Evolutionary conservation across 2,888 invertebrate species (phyloP).

Genomic region (Neoitamus cyanurus): DNA sequence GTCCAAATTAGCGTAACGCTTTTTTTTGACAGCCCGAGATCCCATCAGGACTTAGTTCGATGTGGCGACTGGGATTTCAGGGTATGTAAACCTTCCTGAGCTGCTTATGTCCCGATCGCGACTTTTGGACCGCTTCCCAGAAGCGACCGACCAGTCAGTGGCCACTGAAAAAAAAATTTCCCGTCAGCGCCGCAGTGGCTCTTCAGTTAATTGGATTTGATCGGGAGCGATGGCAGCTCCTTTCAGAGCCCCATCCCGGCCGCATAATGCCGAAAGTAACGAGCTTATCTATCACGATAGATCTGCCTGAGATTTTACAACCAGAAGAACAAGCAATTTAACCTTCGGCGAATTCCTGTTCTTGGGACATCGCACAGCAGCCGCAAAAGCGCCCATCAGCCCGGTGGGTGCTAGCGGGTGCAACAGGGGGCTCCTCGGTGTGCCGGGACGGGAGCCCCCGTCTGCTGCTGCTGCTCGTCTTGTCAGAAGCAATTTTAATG

Average conservation of each 20-base stretch:
- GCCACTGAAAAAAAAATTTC: neutral
- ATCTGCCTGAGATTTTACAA: constrained; percentile 1
- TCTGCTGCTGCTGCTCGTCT: neutral
- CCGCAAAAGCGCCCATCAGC: no score
- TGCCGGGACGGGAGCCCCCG: neutral
- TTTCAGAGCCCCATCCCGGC: neutral
- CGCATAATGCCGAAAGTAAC: neutral
- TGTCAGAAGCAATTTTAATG: constrained; percentile 36
- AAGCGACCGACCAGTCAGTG: neutral
- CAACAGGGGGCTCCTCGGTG: neutral
- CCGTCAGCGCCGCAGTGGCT: neutral
- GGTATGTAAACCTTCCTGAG: neutral
- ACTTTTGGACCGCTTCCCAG: neutral
- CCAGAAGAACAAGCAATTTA: constrained; percentile 11
- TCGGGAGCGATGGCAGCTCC: neutral
- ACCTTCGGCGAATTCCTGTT: constrained; percentile 11
- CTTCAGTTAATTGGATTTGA: neutral
- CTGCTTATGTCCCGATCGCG: neutral
- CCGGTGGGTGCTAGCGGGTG: neutral
- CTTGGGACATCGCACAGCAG: constrained; percentile 2
- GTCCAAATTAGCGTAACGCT: no score
- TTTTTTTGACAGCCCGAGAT: no score
- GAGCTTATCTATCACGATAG: constrained; percentile 22
- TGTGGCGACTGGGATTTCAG: neutral
- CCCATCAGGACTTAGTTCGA: neutral